phyloP scores from a whole-genome alignment of 2,797 vertebrate genomes.

The Numenius phaeopus region DNA sequence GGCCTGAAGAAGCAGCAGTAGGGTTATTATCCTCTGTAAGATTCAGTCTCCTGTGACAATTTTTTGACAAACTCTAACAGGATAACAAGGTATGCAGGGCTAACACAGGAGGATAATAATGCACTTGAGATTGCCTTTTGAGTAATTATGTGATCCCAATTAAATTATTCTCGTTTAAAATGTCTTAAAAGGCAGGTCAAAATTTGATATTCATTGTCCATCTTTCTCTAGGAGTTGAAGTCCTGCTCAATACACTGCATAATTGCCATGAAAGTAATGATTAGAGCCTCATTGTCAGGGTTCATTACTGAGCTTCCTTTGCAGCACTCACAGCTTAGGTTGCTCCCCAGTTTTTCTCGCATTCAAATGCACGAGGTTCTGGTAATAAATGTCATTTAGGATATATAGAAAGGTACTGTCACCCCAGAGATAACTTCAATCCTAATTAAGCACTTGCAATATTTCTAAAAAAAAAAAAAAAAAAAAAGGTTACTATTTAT shows the following conservation, averaged over 20 bases:
- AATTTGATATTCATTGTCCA: slow-evolving; percentile 67
- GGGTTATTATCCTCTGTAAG: slow-evolving; percentile 75
- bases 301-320: slow-evolving; percentile 28
- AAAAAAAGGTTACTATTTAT: neutral
- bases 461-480: neutral
- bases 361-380: neutral
- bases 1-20: slow-evolving; percentile 46
- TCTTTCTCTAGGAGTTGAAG: slow-evolving; percentile 48
- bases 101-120: slow-evolving; percentile 65
- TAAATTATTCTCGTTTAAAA: slow-evolving; percentile 68
- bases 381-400: slow-evolving; percentile 14
- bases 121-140: slow-evolving; percentile 65
- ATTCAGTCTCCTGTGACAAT: slow-evolving; percentile 67
- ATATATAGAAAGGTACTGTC: neutral
- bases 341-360: neutral
- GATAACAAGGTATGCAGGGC: slow-evolving; percentile 74
- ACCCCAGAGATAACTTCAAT: neutral
- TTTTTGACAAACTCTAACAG: slow-evolving; percentile 76
- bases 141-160: slow-evolving; percentile 79
- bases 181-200: slow-evolving; percentile 67
- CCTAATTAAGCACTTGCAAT: neutral
- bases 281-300: slow-evolving; percentile 22
- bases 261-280: slow-evolving; percentile 65
- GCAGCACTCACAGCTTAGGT: neutral
- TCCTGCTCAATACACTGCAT: slow-evolving; percentile 21